Base-by-base conservation (phyloP, 2,888 invertebrate species). In the Branchipolynoe longqiensis region DNA sequence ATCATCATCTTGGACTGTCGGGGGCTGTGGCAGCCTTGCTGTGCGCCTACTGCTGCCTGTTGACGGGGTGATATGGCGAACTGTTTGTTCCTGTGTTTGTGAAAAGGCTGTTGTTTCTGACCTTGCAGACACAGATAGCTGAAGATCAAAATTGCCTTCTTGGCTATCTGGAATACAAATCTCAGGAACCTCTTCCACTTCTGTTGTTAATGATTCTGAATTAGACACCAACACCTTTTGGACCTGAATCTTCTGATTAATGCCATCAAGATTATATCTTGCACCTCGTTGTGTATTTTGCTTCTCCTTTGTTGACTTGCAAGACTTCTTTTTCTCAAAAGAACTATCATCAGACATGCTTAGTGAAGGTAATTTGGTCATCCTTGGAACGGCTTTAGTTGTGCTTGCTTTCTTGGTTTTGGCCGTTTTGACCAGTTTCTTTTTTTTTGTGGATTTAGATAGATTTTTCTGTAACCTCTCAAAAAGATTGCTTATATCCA, bases 121-220 rank as follows among this genome's bases (percentile, higher is more conserved):
- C 12, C 78, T 54, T 25, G 78, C n/a, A n/a, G n/a, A 28, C 25
- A 78, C 22, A 40, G 78, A 78, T 25, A 78, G 25, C 48, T 78
- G 78, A 12, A 78, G 54, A 78, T 54, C 48, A 18, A 78, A 14
- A 31, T 69, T 31, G 28, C 48, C 6, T 14, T 41, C 4, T 78
- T 48, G 78, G 28, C 78, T 78, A 48, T 78, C 78, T 78, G 78
- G 78, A 12, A 78, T 33, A 12, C 25, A 25, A 1, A 78, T 48
- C 3, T 78, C 48, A n/a, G 78, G 78, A 2, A 41, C 3, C 22
- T 36, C 25, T 12, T 78, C 78, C 22, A 28, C n/a, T n/a, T 78
- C 78, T 18, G 6, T n/a, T 40, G n/a, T 6, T 48, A 78, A 40
- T 48, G 78, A 78, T 78, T 78, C 78, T n/a, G 48, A 48, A 28